A percentile compares a stretch with the other conserved stretches of the same genome.
Conservation (phyloP, 2,888 invertebrate genomes). For the Anaspis maculata region DNA sequence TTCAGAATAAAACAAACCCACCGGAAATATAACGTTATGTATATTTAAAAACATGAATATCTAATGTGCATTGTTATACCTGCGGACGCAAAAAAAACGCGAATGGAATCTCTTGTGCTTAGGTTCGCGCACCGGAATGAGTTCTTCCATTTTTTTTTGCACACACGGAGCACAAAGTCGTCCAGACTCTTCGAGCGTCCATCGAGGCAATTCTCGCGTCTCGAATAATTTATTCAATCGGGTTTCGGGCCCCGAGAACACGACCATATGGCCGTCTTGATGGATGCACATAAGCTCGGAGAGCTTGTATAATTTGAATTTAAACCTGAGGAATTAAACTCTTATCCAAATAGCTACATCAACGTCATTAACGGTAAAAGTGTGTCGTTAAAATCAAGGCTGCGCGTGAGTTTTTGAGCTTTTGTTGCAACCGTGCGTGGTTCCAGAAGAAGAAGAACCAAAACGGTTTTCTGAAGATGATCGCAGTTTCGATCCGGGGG, state of each 20-base stretch:
- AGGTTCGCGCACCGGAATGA: no score
- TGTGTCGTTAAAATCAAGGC: neutral
- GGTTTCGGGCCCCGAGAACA: slow-evolving; percentile 11
- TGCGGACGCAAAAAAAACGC: slow-evolving; percentile 9
- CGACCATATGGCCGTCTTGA: slow-evolving; percentile 20
- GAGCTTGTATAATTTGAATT: slow-evolving; percentile 16
- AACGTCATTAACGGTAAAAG: slow-evolving; percentile 16
- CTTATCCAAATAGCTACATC: slow-evolving; percentile 17
- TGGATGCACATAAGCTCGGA: slow-evolving; percentile 16
- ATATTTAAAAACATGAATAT: slow-evolving; percentile 21
- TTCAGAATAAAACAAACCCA: slow-evolving; percentile 32
- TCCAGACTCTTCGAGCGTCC: no score
- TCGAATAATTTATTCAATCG: slow-evolving; percentile 15
- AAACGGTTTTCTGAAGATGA: no score
- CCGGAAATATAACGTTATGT: slow-evolving; percentile 34
- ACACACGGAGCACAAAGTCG: no score
- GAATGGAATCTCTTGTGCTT: slow-evolving; percentile 13
- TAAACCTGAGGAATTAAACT: slow-evolving; percentile 14
- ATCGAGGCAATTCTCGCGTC: no score
- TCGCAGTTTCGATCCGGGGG: no score
- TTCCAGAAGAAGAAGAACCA: no score
- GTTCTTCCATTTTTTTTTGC: no score
- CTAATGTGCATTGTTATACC: slow-evolving; percentile 17
- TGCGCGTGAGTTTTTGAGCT: no score
- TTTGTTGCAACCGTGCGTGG: no score